These are phyloP conservation scores for Proterorhinus semilunaris DNA, from an alignment of 2,113 vertebrate genomes.

Conservation along the genomic window DNA sequence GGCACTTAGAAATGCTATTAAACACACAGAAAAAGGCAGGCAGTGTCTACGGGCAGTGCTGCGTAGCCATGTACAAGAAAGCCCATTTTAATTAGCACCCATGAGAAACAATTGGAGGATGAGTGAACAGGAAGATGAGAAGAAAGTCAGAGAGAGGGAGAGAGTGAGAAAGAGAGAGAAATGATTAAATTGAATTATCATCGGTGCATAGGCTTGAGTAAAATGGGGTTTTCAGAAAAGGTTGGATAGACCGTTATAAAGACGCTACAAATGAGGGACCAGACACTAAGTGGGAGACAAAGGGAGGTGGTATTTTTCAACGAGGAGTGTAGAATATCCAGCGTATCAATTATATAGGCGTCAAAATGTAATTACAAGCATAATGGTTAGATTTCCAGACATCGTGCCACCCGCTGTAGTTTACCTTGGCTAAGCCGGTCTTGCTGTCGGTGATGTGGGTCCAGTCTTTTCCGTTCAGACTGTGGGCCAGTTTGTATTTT, in stretches of 20 bases:
- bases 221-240: conserved; percentile 39
- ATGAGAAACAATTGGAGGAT: conserved; percentile 62
- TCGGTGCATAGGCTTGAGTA: conserved; percentile 45
- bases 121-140: conserved; percentile 54
- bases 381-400: too few relatives aligned
- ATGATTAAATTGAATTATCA: conserved; percentile 69
- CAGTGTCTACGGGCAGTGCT: conserved; percentile 52
- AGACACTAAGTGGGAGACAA: conserved; percentile 18
- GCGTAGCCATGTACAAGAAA: conserved; percentile 61
- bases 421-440: conserved; percentile 90
- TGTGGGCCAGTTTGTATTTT: conserved; percentile 94
- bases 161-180: conserved; percentile 22
- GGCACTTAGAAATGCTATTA: conserved; percentile 60
- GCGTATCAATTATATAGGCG: too few relatives aligned
- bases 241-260: conserved; percentile 47
- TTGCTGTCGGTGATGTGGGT: conserved; percentile 86
- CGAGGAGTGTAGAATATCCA: too few relatives aligned
- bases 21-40: conserved; percentile 34
- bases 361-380: too few relatives aligned
- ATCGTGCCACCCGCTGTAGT: too few relatives aligned
- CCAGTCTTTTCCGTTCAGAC: conserved; percentile 92
- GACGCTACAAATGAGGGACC: conserved; percentile 44
- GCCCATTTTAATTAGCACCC: conserved; percentile 75
- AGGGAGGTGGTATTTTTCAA: conserved; percentile 12
- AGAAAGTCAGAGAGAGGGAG: conserved; percentile 21